phyloP scores from a whole-genome alignment of 1,140 invertebrate species.

The Drosophila dunni region DNA sequence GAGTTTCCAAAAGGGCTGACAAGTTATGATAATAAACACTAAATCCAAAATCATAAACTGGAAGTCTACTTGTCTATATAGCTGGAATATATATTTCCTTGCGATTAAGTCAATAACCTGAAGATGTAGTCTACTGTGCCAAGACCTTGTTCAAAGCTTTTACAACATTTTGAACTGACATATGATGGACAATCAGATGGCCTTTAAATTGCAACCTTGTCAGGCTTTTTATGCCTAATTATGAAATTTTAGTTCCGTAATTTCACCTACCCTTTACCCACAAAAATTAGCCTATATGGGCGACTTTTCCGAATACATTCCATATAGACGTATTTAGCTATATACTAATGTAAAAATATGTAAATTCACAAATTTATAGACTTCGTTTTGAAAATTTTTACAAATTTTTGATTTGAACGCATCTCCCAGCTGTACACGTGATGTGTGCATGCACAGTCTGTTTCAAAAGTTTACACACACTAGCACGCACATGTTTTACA shows the following conservation, averaged over 20 bases:
- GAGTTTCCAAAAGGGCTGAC: slow-evolving; percentile 46
- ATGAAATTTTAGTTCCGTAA: slow-evolving; percentile 53
- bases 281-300: slow-evolving; percentile 6
- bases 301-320: not conserved
- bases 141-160: slow-evolving; percentile 31
- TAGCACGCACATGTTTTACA: slow-evolving; percentile 5
- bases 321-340: slow-evolving; percentile 23
- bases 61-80: not conserved
- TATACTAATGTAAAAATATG: not conserved
- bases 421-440: slow-evolving; percentile 57
- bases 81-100: not conserved
- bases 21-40: slow-evolving; percentile 9
- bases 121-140: slow-evolving; percentile 16
- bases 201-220: slow-evolving; percentile 53
- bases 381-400: slow-evolving; percentile 37
- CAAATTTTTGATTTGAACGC: slow-evolving; percentile 30
- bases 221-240: slow-evolving; percentile 22
- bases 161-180: slow-evolving; percentile 25
- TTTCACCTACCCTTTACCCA: slow-evolving; percentile 8
- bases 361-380: slow-evolving; percentile 7
- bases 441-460: slow-evolving; percentile 52
- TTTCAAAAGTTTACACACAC: slow-evolving; percentile 32
- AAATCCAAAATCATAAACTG: slow-evolving; percentile 4
- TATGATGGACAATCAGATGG: slow-evolving; percentile 47
- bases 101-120: slow-evolving; percentile 47